Conservation (phyloP, 2,113 vertebrate genomes). For the Phrynocephalus versicolor region DNA sequence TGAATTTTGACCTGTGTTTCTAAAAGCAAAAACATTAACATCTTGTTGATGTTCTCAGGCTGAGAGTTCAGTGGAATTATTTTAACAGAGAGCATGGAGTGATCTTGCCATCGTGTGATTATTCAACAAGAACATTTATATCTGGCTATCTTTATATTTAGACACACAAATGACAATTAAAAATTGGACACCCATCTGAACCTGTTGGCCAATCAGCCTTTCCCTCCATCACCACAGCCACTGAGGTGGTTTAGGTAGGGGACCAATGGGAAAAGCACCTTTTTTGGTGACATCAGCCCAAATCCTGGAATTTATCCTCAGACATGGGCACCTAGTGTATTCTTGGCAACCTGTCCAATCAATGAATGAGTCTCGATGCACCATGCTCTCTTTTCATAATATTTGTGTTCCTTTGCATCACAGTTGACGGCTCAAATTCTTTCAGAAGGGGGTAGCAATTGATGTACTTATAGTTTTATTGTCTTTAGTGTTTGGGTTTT, state of each 20-base stretch:
- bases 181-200: background rate
- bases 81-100: background rate
- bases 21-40: background rate
- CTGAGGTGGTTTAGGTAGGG: background rate
- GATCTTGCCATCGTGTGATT: background rate
- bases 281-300: background rate
- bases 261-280: background rate
- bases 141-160: background rate
- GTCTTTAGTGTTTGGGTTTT: background rate
- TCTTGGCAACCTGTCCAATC: background rate
- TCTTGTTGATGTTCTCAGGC: background rate
- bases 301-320: background rate
- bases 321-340: background rate
- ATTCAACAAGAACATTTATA: background rate
- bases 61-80: background rate
- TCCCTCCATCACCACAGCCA: background rate
- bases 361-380: background rate
- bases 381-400: background rate
- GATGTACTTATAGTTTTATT: no score
- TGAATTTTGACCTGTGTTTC: background rate
- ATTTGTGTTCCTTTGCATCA: background rate
- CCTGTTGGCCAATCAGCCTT: background rate
- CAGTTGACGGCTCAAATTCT: background rate
- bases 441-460: no score
- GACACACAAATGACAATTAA: background rate